These are phyloP conservation scores for Esox niger DNA, from an alignment of 2,113 vertebrate species.

Conservation along the genomic window DNA sequence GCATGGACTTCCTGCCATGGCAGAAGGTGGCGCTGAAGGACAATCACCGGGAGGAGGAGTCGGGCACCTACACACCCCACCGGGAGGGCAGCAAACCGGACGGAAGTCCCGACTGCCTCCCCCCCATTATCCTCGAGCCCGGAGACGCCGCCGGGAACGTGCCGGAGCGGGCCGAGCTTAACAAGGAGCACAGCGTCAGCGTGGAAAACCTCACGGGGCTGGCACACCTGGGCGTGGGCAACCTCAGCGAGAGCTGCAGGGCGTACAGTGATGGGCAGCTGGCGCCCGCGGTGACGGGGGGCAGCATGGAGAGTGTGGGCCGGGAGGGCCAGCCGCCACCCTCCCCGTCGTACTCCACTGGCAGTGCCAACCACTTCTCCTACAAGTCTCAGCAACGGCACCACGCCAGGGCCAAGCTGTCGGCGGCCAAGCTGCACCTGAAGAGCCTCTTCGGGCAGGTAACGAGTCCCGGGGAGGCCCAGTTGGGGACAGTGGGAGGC, in stretches of 20 bases:
- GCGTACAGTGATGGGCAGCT: constrained; percentile 77
- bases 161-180: constrained; percentile 26
- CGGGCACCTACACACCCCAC: constrained; percentile 16
- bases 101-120: fast-evolving
- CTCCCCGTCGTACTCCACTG: constrained; percentile 4
- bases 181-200: constrained; percentile 65
- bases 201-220: constrained; percentile 52
- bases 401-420: constrained; percentile 47
- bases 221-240: constrained; percentile 39
- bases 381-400: constrained; percentile 23
- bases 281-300: constrained; percentile 7
- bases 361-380: constrained; percentile 2
- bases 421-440: constrained; percentile 68
- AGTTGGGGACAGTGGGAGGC: too few relatives aligned
- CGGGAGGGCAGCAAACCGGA: background rate
- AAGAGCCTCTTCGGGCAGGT: constrained; percentile 73
- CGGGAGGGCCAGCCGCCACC: background rate
- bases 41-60: background rate
- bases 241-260: constrained; percentile 56
- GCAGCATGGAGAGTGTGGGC: constrained; percentile 43
- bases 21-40: constrained; percentile 29
- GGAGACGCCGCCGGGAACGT: fast-evolving
- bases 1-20: constrained; percentile 63
- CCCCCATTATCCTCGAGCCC: constrained; percentile 36
- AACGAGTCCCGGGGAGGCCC: constrained; percentile 1